These are phyloP conservation scores for Microplitis deprimator DNA, from an alignment of 2,888 invertebrate species.

Conservation along the genomic window DNA sequence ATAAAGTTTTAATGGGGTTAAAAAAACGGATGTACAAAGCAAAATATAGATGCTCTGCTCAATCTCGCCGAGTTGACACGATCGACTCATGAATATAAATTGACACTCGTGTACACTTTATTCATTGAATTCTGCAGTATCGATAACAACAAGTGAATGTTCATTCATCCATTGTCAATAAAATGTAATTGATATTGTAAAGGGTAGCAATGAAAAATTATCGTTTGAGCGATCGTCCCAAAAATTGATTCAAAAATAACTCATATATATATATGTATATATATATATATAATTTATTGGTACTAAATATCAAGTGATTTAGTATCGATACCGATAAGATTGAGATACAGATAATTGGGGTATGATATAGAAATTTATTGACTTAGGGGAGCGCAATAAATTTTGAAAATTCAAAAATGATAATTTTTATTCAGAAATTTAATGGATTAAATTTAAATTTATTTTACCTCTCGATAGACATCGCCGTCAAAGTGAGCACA, in stretches of 20 bases:
- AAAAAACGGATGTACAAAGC: not conserved
- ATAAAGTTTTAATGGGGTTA: not conserved
- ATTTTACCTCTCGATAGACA: slow-evolving; percentile 80
- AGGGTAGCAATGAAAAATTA: not conserved
- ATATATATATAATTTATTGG: not conserved
- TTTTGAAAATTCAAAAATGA: too few species aligned
- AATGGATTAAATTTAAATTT: not conserved
- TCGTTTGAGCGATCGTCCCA: too few species aligned
- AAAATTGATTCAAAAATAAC: too few species aligned
- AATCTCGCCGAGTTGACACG: not conserved
- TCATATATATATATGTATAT: not conserved
- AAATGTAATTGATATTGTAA: slow-evolving; percentile 13
- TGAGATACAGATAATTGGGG: not conserved
- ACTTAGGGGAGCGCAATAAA: too few species aligned
- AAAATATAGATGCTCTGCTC: not conserved
- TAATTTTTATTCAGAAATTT: too few species aligned
- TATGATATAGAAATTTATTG: not conserved
- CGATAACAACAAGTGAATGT: not conserved
- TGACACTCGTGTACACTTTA: not conserved
- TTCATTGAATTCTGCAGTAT: not conserved
- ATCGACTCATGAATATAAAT: not conserved
- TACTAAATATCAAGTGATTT: too few species aligned
- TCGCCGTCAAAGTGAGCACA: slow-evolving; percentile 80
- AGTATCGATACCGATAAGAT: too few species aligned
- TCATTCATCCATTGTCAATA: not conserved